Conservation (phyloP, 2,888 invertebrate species). For the Cordylochernes scorpioides region DNA sequence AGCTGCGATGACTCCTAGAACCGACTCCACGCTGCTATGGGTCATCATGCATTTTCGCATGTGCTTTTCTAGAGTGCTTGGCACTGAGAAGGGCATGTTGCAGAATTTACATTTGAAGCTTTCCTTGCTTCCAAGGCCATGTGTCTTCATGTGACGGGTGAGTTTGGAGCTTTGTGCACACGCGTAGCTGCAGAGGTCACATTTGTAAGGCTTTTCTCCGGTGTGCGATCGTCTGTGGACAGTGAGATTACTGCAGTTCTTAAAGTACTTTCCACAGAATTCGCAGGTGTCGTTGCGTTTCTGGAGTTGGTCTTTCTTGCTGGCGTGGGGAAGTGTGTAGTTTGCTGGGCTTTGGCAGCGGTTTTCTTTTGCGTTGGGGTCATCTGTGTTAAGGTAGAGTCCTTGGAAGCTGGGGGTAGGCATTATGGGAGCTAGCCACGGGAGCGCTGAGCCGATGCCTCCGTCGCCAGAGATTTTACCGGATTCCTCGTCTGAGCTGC, state of each 20-base stretch:
- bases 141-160: slow-evolving; percentile 98
- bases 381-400: slow-evolving; percentile 12
- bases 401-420: neutral
- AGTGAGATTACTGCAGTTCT: slow-evolving; percentile 92
- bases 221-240: slow-evolving; percentile 93
- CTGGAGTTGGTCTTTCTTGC: slow-evolving; percentile 35
- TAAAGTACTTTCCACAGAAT: slow-evolving; percentile 59
- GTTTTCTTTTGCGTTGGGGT: slow-evolving; percentile 8
- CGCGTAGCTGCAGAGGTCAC: slow-evolving; percentile 90
- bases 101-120: slow-evolving; percentile 96
- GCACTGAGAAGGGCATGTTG: slow-evolving; percentile 98
- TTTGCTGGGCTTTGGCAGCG: slow-evolving; percentile 23
- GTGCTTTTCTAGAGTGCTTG: slow-evolving; percentile 96
- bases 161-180: slow-evolving; percentile 98
- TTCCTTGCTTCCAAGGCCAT: slow-evolving; percentile 87
- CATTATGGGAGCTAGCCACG: slow-evolving; percentile 50
- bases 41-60: slow-evolving; percentile 98
- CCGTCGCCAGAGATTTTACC: slow-evolving; percentile 37
- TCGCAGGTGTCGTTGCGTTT: slow-evolving; percentile 86
- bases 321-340: neutral
- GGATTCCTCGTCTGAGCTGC: slow-evolving; percentile 28
- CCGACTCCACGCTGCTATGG: slow-evolving; percentile 33
- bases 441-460: slow-evolving; percentile 28
- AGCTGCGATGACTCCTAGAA: too few relatives aligned
- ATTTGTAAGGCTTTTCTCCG: slow-evolving; percentile 96